phyloP scores from a whole-genome alignment of 2,113 vertebrate genomes.

The Rhea pennata region DNA sequence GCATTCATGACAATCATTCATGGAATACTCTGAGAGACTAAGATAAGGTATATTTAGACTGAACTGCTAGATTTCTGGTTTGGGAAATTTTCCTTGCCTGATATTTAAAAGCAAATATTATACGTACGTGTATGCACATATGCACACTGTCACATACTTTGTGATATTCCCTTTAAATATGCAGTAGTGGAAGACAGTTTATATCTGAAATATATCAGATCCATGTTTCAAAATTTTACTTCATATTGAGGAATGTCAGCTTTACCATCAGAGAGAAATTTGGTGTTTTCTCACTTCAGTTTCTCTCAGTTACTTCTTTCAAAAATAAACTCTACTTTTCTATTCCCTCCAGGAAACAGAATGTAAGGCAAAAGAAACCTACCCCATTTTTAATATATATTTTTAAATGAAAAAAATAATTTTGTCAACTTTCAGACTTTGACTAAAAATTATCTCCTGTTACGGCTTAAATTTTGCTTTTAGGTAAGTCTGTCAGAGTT shows the following conservation, averaged over 20 bases:
- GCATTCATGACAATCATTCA: not conserved
- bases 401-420: not conserved
- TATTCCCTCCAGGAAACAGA: not conserved
- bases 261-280: not conserved
- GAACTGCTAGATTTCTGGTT: not conserved
- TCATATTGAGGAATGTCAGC: not conserved
- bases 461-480: not conserved
- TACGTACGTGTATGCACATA: not conserved
- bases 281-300: not conserved
- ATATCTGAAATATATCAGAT: not conserved
- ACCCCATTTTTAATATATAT: not conserved
- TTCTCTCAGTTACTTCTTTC: not conserved
- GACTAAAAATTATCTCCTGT: not conserved
- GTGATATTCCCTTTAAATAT: not conserved
- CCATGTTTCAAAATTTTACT: not conserved
- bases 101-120: not conserved
- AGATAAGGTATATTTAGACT: not conserved
- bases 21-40: not conserved
- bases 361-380: not conserved
- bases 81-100: not conserved
- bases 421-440: not conserved
- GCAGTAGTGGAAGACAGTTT: not conserved
- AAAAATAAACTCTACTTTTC: not conserved
- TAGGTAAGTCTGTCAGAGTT: not conserved
- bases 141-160: not conserved